Evolutionary conservation across 23 tunicate genomes (phyloP).

Genomic region (Ciona savignyi): DNA sequence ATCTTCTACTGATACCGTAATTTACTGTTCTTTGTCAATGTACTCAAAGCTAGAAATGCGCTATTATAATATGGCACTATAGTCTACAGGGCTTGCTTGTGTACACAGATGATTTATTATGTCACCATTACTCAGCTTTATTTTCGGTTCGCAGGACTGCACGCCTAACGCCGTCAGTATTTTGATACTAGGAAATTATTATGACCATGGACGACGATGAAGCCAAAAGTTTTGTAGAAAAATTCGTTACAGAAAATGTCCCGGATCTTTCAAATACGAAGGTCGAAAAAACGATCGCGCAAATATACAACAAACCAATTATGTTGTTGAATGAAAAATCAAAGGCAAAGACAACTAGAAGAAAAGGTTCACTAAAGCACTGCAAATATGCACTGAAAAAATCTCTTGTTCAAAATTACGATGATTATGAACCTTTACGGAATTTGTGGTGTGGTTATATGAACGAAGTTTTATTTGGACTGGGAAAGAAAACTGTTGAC

Average conservation of each 20-base stretch:
- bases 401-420: slow-evolving; percentile 1
- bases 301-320: slow-evolving; percentile 8
- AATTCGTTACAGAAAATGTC: not conserved
- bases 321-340: slow-evolving; percentile 10
- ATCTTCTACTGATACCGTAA: too few species aligned
- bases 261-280: slow-evolving; percentile 3
- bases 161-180: too few species aligned
- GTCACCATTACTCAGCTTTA: too few species aligned
- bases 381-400: not conserved
- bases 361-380: not conserved
- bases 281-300: not conserved
- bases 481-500: not conserved
- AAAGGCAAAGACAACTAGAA: not conserved
- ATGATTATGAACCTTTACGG: slow-evolving; percentile 14
- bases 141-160: too few species aligned
- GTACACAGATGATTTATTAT: too few species aligned
- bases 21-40: too few species aligned
- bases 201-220: too few species aligned
- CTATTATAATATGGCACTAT: too few species aligned
- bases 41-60: too few species aligned
- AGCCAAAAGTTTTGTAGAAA: not conserved
- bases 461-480: slow-evolving; percentile 1
- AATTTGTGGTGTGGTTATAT: slow-evolving; percentile 23
- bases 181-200: too few species aligned
- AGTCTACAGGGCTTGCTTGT: too few species aligned